Conservation (phyloP, 2,797 vertebrate genomes). For the Toxotes lorentzi region DNA sequence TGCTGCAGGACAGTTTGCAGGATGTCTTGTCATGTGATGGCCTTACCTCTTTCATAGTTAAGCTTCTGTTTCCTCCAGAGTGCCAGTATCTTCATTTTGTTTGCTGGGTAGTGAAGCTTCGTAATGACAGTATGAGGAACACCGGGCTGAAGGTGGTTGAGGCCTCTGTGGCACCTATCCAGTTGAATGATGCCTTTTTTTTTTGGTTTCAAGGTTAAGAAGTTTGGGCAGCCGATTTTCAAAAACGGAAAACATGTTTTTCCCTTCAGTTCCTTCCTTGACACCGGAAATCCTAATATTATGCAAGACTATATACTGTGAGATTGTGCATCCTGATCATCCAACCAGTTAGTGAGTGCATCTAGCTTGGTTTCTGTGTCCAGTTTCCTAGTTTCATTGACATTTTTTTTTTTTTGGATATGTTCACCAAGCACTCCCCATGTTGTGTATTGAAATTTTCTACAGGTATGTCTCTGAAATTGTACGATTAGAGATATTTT, state of each 20-base stretch:
- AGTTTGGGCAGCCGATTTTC: constrained; percentile 11
- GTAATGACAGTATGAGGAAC: not conserved
- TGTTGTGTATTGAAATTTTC: not conserved
- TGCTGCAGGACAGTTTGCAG: constrained; percentile 7
- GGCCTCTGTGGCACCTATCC: not conserved
- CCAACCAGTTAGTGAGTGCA: not conserved
- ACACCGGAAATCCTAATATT: not conserved
- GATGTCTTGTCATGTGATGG: not conserved
- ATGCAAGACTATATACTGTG: not conserved
- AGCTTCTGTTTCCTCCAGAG: not conserved
- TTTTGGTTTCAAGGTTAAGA: not conserved
- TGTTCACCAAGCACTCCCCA: not conserved
- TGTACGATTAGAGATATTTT: not conserved
- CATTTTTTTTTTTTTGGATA: not conserved
- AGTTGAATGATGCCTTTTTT: not conserved
- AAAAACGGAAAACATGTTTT: not conserved
- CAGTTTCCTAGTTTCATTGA: not conserved
- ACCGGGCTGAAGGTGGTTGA: not conserved
- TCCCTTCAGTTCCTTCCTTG: not conserved
- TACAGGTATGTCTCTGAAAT: not conserved
- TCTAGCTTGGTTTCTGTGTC: not conserved
- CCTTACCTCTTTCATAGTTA: not conserved
- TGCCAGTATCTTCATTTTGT: constrained; percentile 1
- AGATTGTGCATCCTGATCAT: not conserved
- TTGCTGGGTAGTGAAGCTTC: constrained; percentile 1